Conservation (phyloP, 2,888 invertebrate genomes). For the Caenorhabditis plicata region DNA sequence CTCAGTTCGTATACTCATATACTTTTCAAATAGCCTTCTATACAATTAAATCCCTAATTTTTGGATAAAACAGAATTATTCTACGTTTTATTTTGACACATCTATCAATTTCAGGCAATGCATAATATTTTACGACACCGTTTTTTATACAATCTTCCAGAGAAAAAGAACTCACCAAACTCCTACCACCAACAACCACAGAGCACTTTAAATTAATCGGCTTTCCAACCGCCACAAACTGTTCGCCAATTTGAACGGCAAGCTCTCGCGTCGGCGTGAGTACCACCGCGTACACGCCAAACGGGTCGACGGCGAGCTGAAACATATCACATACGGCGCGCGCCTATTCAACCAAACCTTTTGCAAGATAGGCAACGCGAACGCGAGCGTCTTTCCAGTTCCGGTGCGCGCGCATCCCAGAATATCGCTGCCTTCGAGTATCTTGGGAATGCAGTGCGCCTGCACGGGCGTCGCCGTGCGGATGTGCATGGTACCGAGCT, state of each 20-base stretch:
- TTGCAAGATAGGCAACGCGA: constrained; percentile 72
- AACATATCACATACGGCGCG: too few relatives aligned
- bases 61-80: too few relatives aligned
- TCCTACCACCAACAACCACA: constrained; percentile 80
- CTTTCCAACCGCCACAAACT: constrained; percentile 87
- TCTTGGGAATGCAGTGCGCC: constrained; percentile 60
- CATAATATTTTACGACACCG: too few relatives aligned
- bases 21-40: background rate
- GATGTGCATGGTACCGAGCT: constrained; percentile 52
- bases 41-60: background rate
- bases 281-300: constrained; percentile 89
- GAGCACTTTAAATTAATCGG: constrained; percentile 80
- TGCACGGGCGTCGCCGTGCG: constrained; percentile 60
- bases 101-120: too few relatives aligned
- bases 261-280: constrained; percentile 80
- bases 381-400: constrained; percentile 95
- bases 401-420: constrained; percentile 97
- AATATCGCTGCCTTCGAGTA: constrained; percentile 75
- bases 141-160: too few relatives aligned
- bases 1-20: too few relatives aligned
- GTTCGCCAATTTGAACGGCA: constrained; percentile 74
- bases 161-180: constrained; percentile 31
- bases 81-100: too few relatives aligned
- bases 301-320: constrained; percentile 83
- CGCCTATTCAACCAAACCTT: constrained; percentile 35